Evolutionary conservation across 2,113 vertebrate genomes (phyloP), one percentile per base, ranked within the genome.

Genomic region (Pseudopipra pipra): DNA sequence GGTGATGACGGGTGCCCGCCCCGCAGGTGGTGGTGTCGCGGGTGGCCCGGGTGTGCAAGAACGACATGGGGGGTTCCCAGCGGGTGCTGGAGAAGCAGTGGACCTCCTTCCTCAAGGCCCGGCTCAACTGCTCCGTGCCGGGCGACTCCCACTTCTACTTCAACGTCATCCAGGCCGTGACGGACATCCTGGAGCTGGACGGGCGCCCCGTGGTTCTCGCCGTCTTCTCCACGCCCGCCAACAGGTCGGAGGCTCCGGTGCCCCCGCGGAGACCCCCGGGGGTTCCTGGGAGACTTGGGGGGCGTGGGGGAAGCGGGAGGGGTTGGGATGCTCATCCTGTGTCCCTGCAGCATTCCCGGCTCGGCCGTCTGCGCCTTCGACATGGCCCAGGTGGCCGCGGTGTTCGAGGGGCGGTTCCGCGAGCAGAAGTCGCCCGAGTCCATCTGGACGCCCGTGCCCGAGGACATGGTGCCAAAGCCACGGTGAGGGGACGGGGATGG

Each of bases 101-200:
- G 99, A 99, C 99, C 0, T 99, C 99, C 9, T 99, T 99, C 97
- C 98, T 99, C 87, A 99, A 99, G 96, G 99, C 99, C 3, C 98
- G 99, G 14, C 98, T 99, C 80, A 99, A 99, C 98, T 99, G 99
- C 97, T 99, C 99, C 0, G 98, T 99, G 80, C 99, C 99, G 0
- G 99, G 99, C 0, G 99, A 99, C 73, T 99, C 99, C 0, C 99
- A 99, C 94, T 99, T 99, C 98, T 99, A 99, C 97, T 99, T 99
- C 95, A 99, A 99, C 9, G 98, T 99, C 96, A 98, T 99, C 95
- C 99, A 99, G 93, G 99, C 99, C 1, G 99, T 99, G 94, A 99
- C 99, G 0, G 98, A 99, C 39, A 96, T 99, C 96, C 97, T 99
- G 97, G 98, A 97, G 95, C 98, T 99, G 90, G 98, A 99, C 0